phyloP scores from a whole-genome alignment of 2,797 vertebrate genomes.

The Decapterus maruadsi region DNA sequence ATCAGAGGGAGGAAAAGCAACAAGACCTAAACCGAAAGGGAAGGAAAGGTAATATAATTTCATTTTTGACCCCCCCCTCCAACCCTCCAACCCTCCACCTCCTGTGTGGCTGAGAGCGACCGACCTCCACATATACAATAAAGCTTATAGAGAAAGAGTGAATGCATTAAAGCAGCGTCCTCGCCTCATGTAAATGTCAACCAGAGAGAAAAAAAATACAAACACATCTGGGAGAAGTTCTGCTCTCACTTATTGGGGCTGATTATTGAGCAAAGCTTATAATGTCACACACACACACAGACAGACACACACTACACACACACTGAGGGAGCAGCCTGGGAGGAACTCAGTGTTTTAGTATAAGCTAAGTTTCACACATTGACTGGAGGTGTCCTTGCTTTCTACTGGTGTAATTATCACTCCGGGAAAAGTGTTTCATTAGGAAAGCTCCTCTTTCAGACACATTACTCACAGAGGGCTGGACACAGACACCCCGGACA shows the following conservation, averaged over 20 bases:
- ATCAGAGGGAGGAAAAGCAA: constrained; percentile 55
- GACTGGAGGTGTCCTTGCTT: constrained; percentile 84
- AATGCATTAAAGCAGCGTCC: constrained; percentile 51
- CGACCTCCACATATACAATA: constrained; percentile 41
- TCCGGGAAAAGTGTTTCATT: constrained; percentile 98
- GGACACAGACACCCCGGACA: constrained; percentile 86
- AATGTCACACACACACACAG: constrained; percentile 48
- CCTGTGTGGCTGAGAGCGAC: constrained; percentile 30
- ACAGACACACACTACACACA: constrained; percentile 29
- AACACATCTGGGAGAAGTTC: constrained; percentile 55
- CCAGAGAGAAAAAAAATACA: constrained; percentile 51
- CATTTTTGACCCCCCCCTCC: constrained; percentile 43
- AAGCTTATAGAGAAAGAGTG: constrained; percentile 40
- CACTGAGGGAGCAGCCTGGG: constrained; percentile 25
- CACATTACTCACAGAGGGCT: constrained; percentile 96
- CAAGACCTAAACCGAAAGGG: constrained; percentile 36
- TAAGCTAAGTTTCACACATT: constrained; percentile 80
- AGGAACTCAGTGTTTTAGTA: constrained; percentile 77
- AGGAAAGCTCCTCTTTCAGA: constrained; percentile 94
- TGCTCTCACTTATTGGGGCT: constrained; percentile 59
- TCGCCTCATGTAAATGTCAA: constrained; percentile 72
- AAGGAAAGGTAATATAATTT: constrained; percentile 70
- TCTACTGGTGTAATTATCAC: constrained; percentile 96
- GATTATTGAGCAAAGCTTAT: constrained; percentile 65
- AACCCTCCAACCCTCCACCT: too few relatives aligned